Percentiles rank a stretch among this genome's conserved stretches.
These are phyloP conservation scores for Andrena cerasifolii DNA, from an alignment of 1,140 invertebrate species.

Conservation along the genomic window DNA sequence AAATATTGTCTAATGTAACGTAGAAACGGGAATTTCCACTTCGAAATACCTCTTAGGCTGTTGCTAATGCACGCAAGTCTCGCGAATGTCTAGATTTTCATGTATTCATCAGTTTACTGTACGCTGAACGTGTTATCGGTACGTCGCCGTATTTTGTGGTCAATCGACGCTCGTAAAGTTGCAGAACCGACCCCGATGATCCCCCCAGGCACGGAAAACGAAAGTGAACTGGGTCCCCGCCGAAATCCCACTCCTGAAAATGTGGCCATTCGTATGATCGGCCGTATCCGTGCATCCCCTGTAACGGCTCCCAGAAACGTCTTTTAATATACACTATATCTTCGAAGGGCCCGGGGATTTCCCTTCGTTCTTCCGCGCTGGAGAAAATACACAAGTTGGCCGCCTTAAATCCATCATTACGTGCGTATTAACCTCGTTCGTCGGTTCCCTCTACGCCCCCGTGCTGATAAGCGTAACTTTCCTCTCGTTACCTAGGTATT, in stretches of 20 bases:
- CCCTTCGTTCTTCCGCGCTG: constrained; percentile 24
- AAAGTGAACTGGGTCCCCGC: constrained; percentile 62
- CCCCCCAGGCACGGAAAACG: constrained; percentile 25
- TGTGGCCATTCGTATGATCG: constrained; percentile 82
- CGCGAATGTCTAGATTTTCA: no score
- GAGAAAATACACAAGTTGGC: constrained; percentile 44
- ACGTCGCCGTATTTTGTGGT: not conserved
- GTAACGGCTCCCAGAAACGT: constrained; percentile 75
- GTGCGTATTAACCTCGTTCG: constrained; percentile 27
- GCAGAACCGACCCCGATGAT: constrained; percentile 39
- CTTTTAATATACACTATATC: constrained; percentile 83
- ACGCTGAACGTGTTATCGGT: not conserved
- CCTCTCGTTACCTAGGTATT: not conserved
- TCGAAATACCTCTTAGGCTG: no score
- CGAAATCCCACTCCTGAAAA: constrained; percentile 77
- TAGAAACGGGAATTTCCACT: no score
- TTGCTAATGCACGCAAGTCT: no score
- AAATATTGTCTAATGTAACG: no score
- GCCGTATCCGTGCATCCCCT: constrained; percentile 71
- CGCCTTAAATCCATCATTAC: constrained; percentile 69
- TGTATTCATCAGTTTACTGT: no score
- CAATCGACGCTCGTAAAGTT: constrained; percentile 22
- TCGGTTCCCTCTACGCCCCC: not conserved
- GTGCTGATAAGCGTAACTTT: not conserved
- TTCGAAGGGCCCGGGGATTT: constrained; percentile 74